These are phyloP conservation scores for Neosilurus mollespiculum DNA, from an alignment of 2,797 vertebrate species.

Conservation along the genomic window DNA sequence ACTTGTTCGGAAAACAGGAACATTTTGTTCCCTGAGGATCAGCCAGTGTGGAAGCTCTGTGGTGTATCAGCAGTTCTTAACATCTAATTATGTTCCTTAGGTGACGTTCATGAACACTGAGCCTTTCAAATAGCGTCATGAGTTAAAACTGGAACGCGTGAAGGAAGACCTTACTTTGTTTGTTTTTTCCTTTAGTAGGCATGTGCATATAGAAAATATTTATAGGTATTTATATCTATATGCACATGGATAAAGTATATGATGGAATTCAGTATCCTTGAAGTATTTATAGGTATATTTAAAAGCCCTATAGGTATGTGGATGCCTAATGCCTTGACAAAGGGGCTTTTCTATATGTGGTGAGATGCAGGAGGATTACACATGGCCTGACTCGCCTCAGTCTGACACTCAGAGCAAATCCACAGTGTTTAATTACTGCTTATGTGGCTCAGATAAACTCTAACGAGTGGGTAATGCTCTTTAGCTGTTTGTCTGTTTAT, in stretches of 20 bases:
- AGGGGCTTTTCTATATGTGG: not conserved
- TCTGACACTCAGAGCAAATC: not conserved
- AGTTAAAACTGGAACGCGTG: not conserved
- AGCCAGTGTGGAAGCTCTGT: not conserved
- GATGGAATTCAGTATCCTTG: not conserved
- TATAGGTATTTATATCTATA: not conserved
- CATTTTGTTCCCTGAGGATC: constrained; percentile 16
- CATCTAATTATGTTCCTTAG: not conserved
- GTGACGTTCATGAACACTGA: not conserved
- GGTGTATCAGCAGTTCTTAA: not conserved
- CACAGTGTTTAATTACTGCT: not conserved
- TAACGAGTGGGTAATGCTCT: not conserved
- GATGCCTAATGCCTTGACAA: not conserved
- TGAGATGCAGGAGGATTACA: not conserved
- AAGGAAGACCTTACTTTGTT: not conserved
- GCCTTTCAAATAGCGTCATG: not conserved
- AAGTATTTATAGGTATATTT: not conserved
- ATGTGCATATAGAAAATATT: not conserved
- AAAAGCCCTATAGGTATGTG: not conserved
- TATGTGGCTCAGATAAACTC: not conserved
- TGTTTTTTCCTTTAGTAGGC: too few relatives aligned
- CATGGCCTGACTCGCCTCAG: not conserved
- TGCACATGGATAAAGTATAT: not conserved
- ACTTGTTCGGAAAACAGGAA: not conserved
- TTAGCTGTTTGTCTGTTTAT: not conserved